These are phyloP conservation scores for Anarrhichthys ocellatus DNA, from an alignment of 2,113 vertebrate species.

Conservation along the genomic window DNA sequence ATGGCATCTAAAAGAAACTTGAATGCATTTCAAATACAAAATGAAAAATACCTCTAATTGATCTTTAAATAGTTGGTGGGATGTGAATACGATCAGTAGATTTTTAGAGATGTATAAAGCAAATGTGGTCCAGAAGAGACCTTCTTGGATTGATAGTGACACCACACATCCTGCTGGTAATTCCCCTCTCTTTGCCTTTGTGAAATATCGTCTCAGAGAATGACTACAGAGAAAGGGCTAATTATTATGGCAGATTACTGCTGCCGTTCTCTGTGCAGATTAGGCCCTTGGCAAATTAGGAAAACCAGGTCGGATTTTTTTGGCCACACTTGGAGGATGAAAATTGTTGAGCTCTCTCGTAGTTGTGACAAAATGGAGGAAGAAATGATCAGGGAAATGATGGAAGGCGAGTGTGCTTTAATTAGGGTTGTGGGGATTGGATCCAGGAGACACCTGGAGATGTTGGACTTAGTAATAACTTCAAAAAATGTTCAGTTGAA, in stretches of 20 bases:
- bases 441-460: neutral
- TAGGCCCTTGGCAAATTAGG: slow-evolving; percentile 9
- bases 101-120: neutral
- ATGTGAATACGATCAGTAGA: slow-evolving; percentile 3
- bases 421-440: neutral
- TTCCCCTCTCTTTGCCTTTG: slow-evolving; percentile 50
- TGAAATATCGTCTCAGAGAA: slow-evolving; percentile 46
- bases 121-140: neutral
- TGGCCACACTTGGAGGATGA: neutral
- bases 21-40: neutral
- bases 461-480: no score
- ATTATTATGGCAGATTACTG: slow-evolving; percentile 60
- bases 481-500: no score
- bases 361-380: neutral
- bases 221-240: slow-evolving; percentile 49
- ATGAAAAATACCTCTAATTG: neutral
- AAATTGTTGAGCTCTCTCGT: neutral
- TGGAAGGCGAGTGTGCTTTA: neutral
- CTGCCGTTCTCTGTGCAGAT: slow-evolving; percentile 37
- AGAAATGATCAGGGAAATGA: neutral
- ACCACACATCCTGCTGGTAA: slow-evolving; percentile 20
- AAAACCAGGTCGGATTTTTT: slow-evolving; percentile 54
- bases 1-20: neutral
- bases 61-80: neutral
- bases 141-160: slow-evolving; percentile 38